Percentiles rank a stretch among this genome's conserved stretches.
phyloP scores from a whole-genome alignment of 2,888 invertebrate genomes.

The Gari tellinella region DNA sequence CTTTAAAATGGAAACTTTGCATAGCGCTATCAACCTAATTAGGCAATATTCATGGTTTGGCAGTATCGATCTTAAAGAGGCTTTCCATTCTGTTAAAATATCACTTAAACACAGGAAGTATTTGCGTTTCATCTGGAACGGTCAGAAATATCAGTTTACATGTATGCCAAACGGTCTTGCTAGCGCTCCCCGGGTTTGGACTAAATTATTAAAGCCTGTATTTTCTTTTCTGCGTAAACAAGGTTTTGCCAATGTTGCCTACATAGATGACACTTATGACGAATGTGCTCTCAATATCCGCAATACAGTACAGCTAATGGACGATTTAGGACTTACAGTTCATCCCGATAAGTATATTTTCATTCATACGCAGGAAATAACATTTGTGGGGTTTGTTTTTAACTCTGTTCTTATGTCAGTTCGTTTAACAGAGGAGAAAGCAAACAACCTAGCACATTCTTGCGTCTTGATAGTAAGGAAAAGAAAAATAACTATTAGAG shows the following conservation, averaged over 20 bases:
- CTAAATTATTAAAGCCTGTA: conserved; percentile 54
- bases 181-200: conserved; percentile 49
- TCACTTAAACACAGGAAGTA: too few species aligned
- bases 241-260: conserved; percentile 27
- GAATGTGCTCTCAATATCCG: conserved; percentile 38
- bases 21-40: too few species aligned
- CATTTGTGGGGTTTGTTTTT: conserved; percentile 38
- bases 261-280: conserved; percentile 22
- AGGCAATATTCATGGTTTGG: too few species aligned
- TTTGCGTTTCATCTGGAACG: too few species aligned
- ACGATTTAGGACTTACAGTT: conserved; percentile 44
- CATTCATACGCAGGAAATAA: conserved; percentile 21
- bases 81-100: too few species aligned
- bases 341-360: conserved; percentile 47
- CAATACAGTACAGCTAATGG: conserved; percentile 25
- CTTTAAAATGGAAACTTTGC: too few species aligned
- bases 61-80: too few species aligned
- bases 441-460: neutral
- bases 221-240: conserved; percentile 33
- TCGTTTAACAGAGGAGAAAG: conserved; percentile 1
- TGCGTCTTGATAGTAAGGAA: neutral
- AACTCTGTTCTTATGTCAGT: conserved; percentile 12
- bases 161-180: conserved; percentile 51
- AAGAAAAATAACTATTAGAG: conserved; percentile 28
- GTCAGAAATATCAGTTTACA: conserved; percentile 18